Conservation (phyloP, 1,140 invertebrate species). For the Camponotus vicinus region DNA sequence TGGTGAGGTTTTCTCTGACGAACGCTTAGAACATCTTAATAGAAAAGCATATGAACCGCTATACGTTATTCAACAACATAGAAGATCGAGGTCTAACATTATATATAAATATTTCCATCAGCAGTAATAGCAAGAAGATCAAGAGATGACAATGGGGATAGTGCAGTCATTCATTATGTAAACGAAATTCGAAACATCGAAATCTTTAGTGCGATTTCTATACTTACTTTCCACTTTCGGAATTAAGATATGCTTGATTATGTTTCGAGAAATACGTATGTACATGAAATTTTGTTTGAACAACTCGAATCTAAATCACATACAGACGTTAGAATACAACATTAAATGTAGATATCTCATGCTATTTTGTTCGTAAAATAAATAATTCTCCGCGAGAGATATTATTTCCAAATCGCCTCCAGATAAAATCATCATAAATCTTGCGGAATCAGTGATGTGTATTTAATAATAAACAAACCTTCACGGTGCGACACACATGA, state of each 20-base stretch:
- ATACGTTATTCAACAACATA: not conserved
- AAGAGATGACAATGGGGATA: not conserved
- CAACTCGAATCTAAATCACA: not conserved
- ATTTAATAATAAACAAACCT: conserved; percentile 23
- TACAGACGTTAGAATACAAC: not conserved
- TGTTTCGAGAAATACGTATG: not conserved
- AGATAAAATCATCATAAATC: not conserved
- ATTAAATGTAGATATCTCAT: not conserved
- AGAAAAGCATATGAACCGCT: conserved; percentile 17
- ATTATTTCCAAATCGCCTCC: conserved; percentile 4
- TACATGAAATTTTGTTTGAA: not conserved
- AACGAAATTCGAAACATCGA: conserved; percentile 43
- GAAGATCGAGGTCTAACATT: conserved; percentile 8
- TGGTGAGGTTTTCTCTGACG: conserved; percentile 72
- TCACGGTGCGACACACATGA: not conserved
- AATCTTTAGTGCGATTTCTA: not conserved
- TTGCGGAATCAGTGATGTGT: not conserved
- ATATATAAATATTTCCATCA: not conserved
- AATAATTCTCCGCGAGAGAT: not conserved
- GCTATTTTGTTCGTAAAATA: conserved; percentile 2
- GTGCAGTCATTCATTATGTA: not conserved
- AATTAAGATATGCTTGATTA: not conserved
- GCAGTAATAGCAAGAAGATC: not conserved
- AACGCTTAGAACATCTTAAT: not conserved
- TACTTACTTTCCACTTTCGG: conserved; percentile 4